These are phyloP conservation scores for Dipodomys spectabilis DNA, from an alignment of 2,113 vertebrate species.

Conservation along the genomic window DNA sequence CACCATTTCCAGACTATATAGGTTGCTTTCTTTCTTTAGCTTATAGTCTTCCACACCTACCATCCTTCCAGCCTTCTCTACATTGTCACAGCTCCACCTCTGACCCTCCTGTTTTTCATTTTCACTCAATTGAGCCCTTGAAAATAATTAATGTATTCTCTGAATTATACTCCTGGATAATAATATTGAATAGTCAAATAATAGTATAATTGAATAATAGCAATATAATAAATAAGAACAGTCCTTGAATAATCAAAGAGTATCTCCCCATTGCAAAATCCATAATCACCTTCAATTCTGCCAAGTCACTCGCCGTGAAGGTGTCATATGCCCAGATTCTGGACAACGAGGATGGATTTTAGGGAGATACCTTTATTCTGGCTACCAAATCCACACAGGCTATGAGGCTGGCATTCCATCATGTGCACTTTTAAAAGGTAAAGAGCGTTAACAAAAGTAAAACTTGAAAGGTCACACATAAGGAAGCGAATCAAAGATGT, in stretches of 20 bases:
- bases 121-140: background rate
- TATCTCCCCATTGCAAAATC: background rate
- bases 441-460: conserved; percentile 4
- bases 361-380: background rate
- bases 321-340: background rate
- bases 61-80: background rate
- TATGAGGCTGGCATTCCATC: background rate
- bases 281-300: background rate
- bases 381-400: background rate
- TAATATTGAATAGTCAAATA: no score
- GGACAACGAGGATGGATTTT: background rate
- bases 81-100: background rate
- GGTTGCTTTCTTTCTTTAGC: fast-evolving
- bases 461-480: background rate
- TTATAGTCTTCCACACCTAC: no score
- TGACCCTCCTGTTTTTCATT: background rate
- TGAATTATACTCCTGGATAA: background rate
- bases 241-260: no score
- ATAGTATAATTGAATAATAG: no score
- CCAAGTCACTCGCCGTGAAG: background rate
- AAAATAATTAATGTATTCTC: background rate
- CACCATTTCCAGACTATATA: background rate
- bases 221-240: no score
- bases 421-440: background rate
- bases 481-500: background rate